These are phyloP conservation scores for Drosophila santomea DNA, from an alignment of 1,140 invertebrate genomes.

Conservation along the genomic window DNA sequence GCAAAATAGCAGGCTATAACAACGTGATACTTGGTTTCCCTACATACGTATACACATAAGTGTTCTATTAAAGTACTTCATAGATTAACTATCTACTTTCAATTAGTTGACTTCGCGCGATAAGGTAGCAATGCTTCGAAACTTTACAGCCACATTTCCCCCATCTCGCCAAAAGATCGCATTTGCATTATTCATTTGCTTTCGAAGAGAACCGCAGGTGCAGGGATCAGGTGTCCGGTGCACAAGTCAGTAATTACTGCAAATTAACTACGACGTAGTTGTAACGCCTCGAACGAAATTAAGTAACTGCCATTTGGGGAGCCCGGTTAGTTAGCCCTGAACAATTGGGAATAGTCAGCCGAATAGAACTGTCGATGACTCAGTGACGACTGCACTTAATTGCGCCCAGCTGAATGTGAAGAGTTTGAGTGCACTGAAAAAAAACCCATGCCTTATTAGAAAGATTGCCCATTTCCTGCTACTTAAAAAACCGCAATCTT, in stretches of 20 bases:
- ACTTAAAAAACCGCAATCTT: not conserved
- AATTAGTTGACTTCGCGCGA: slow-evolving; percentile 7
- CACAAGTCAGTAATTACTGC: slow-evolving; percentile 61
- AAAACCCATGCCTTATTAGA: not conserved
- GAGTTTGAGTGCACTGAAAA: not conserved
- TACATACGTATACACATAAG: not conserved
- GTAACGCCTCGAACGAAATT: slow-evolving; percentile 32
- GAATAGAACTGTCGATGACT: slow-evolving; percentile 31
- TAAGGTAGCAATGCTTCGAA: slow-evolving; percentile 9
- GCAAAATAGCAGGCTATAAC: slow-evolving; percentile 15
- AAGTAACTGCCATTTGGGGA: slow-evolving; percentile 56
- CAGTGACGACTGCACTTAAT: slow-evolving; percentile 34
- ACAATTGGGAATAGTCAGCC: slow-evolving; percentile 37
- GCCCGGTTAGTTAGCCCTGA: slow-evolving; percentile 16
- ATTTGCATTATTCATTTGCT: slow-evolving; percentile 24
- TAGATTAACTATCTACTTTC: slow-evolving; percentile 38
- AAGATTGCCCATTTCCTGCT: not conserved
- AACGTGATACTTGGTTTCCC: slow-evolving; percentile 18
- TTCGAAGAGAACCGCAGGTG: slow-evolving; percentile 1
- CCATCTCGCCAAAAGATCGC: not conserved
- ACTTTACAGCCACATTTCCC: slow-evolving; percentile 3
- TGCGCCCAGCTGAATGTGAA: slow-evolving; percentile 3
- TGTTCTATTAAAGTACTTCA: slow-evolving; percentile 15
- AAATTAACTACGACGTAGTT: slow-evolving; percentile 39
- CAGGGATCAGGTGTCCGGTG: slow-evolving; percentile 53